A percentile compares a stretch with the other conserved stretches of the same genome.
Conservation (phyloP, 1,140 invertebrate species). For the Drosophila lacertosa region DNA sequence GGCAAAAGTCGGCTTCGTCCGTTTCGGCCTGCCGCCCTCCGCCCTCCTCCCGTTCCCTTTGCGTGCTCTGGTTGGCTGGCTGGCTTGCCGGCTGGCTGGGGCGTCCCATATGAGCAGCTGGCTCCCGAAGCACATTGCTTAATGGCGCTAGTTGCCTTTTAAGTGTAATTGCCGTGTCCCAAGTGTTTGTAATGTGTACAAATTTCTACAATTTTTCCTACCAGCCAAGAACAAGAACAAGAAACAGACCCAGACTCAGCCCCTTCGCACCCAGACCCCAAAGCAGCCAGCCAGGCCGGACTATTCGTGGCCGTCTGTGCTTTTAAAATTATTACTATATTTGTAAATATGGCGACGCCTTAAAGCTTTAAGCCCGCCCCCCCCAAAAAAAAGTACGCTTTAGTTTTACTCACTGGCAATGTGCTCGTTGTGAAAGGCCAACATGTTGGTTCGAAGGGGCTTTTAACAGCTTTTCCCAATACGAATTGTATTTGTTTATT, state of each 20-base stretch:
- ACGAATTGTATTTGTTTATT: conserved; percentile 33
- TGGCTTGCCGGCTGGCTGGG: conserved; percentile 3
- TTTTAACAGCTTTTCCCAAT: conserved; percentile 53
- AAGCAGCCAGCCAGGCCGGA: neutral
- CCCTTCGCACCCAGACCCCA: conserved; percentile 2
- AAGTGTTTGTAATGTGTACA: conserved; percentile 73
- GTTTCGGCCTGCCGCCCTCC: neutral
- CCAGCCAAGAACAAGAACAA: conserved; percentile 20
- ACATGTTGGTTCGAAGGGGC: conserved; percentile 50
- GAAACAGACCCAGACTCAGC: conserved; percentile 1
- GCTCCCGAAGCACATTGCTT: conserved; percentile 58
- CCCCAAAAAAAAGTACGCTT: neutral
- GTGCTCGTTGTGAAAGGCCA: conserved; percentile 73
- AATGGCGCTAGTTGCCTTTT: conserved; percentile 70
- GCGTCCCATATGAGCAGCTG: conserved; percentile 55
- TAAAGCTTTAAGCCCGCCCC: conserved; percentile 34
- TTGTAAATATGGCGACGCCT: conserved; percentile 43
- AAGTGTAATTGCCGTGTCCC: conserved; percentile 72
- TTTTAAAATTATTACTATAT: conserved; percentile 73
- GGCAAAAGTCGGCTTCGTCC: conserved; percentile 25
- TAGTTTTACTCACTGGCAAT: conserved; percentile 69
- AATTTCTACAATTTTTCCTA: conserved; percentile 62
- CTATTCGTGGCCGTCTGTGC: conserved; percentile 42
- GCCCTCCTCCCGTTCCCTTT: neutral
- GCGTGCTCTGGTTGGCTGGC: conserved; percentile 11